Evolutionary conservation across 2,888 invertebrate species (phyloP).

Genomic region (Cheilosia soror): DNA sequence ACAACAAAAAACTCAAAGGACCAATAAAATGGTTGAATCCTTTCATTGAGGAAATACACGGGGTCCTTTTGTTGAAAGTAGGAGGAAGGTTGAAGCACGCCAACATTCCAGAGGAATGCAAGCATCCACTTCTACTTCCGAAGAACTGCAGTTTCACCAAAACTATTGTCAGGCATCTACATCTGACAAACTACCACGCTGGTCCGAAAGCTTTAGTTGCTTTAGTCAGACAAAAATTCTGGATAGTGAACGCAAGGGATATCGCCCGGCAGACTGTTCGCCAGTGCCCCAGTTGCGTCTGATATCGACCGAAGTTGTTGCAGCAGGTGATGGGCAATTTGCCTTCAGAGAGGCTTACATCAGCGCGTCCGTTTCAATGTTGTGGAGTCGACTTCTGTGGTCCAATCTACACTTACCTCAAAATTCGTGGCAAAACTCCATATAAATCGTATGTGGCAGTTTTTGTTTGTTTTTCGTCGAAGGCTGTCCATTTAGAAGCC

Average conservation of each 20-base stretch:
- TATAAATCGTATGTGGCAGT: slow-evolving; percentile 57
- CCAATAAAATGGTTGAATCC: slow-evolving; percentile 47
- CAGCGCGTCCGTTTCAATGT: neutral
- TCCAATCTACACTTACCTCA: neutral
- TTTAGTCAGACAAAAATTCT: slow-evolving; percentile 48
- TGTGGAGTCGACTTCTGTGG: neutral
- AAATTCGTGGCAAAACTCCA: slow-evolving; percentile 31
- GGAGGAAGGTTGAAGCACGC: neutral
- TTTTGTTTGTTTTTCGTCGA: slow-evolving; percentile 48
- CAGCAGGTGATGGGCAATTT: slow-evolving; percentile 37
- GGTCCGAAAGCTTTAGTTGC: slow-evolving; percentile 59
- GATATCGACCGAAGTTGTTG: slow-evolving; percentile 44
- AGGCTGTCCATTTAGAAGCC: slow-evolving; percentile 40
- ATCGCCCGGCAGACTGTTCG: slow-evolving; percentile 27
- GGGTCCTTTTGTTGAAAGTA: neutral
- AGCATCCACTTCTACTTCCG: no score
- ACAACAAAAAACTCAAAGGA: slow-evolving; percentile 12
- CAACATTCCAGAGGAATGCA: neutral
- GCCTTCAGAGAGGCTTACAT: neutral
- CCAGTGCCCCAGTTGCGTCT: slow-evolving; percentile 42
- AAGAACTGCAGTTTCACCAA: neutral
- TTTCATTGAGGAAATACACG: neutral
- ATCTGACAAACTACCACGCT: slow-evolving; percentile 61
- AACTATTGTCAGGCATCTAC: slow-evolving; percentile 44
- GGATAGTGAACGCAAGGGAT: slow-evolving; percentile 52